phyloP scores from a whole-genome alignment of 1,140 invertebrate genomes.

The Ylistrum balloti region DNA sequence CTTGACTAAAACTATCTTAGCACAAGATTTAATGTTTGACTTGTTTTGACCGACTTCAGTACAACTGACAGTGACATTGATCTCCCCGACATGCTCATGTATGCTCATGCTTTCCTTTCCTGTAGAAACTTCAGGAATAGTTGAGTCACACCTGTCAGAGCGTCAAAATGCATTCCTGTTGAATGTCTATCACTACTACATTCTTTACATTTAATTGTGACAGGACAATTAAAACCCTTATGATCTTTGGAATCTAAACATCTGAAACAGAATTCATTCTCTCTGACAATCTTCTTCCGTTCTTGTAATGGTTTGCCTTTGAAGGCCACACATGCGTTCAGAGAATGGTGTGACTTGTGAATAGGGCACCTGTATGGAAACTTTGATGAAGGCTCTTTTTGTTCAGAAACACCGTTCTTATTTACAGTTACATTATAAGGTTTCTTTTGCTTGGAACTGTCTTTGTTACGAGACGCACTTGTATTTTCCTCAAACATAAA shows the following conservation, averaged over 20 bases:
- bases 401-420: background rate
- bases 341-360: background rate
- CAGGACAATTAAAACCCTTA: background rate
- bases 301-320: background rate
- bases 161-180: conserved; percentile 35
- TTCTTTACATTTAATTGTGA: background rate
- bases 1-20: conserved; percentile 53
- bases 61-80: background rate
- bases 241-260: conserved; percentile 3
- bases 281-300: background rate
- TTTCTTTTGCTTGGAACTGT: background rate
- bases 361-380: background rate
- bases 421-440: background rate
- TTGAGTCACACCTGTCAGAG: background rate
- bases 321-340: background rate
- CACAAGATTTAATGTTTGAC: conserved; percentile 56
- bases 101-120: background rate
- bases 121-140: background rate
- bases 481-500: conserved; percentile 44
- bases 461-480: background rate
- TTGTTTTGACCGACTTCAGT: conserved; percentile 46
- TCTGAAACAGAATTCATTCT: background rate
- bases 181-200: background rate
- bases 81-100: conserved; percentile 48
- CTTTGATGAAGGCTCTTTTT: background rate